Percentiles rank a stretch among this genome's conserved stretches.
Conservation (phyloP, 92 coral and sea anemone genomes). For the Epizoanthus scotinus region DNA sequence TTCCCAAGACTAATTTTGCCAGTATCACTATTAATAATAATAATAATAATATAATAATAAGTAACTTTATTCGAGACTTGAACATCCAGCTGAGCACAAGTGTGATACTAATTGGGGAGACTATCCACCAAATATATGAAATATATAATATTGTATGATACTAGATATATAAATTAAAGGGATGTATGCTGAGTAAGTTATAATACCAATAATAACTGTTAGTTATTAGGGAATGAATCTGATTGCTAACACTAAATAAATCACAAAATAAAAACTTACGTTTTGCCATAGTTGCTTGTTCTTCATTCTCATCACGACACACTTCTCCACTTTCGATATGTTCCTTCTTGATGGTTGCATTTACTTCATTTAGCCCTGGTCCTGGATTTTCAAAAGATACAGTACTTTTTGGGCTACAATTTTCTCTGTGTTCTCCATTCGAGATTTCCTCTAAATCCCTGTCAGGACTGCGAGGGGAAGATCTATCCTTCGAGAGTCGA, state of each 20-base stretch:
- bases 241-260: background rate
- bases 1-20: background rate
- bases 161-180: too few species aligned
- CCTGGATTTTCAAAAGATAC: constrained; percentile 50
- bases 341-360: constrained; percentile 17
- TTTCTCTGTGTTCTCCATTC: constrained; percentile 50
- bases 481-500: constrained; percentile 58
- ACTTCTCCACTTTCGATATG: constrained; percentile 25
- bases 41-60: too few species aligned
- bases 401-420: constrained; percentile 72
- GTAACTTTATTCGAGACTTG: too few species aligned
- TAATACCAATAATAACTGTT: too few species aligned
- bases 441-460: constrained; percentile 46
- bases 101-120: too few species aligned
- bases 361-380: constrained; percentile 1
- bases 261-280: constrained; percentile 10
- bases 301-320: constrained; percentile 2
- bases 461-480: constrained; percentile 64
- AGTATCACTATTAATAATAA: too few species aligned
- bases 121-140: too few species aligned
- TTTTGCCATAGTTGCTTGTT: background rate
- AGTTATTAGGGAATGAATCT: too few species aligned
- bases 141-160: too few species aligned
- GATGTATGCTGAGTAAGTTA: too few species aligned
- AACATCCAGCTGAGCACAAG: too few species aligned